Evolutionary conservation across 2,113 vertebrate genomes (phyloP).

Genomic region (Tychaedon coryphoeus): DNA sequence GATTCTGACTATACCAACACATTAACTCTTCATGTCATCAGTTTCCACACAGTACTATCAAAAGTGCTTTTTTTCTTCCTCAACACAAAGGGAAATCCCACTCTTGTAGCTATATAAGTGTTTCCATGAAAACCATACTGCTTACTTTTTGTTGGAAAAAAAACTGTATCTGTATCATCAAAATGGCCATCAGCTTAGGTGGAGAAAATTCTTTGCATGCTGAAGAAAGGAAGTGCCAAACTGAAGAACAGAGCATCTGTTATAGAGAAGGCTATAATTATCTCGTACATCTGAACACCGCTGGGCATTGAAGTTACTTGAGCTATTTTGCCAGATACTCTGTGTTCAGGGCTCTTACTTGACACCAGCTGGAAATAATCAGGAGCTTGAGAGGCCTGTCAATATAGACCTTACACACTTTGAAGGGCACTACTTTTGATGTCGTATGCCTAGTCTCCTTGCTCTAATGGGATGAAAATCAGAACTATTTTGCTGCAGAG

Average conservation of each 20-base stretch:
- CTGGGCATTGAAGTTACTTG: constrained; percentile 24
- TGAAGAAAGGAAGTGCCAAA: constrained; percentile 43
- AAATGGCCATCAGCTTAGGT: background rate
- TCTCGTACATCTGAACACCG: constrained; percentile 38
- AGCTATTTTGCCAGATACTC: constrained; percentile 15
- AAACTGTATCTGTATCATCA: background rate
- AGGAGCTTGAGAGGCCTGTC: constrained; percentile 8
- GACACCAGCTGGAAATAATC: constrained; percentile 39
- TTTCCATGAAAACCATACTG: background rate
- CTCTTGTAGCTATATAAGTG: background rate
- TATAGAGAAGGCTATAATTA: constrained; percentile 48
- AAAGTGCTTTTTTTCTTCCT: background rate
- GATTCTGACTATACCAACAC: background rate
- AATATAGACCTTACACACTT: background rate
- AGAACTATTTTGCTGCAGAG: background rate
- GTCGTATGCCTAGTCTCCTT: background rate
- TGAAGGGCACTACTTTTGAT: background rate
- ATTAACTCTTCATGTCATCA: background rate
- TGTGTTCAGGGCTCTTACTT: background rate
- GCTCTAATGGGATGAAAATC: background rate
- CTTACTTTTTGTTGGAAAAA: background rate
- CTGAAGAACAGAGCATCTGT: constrained; percentile 42
- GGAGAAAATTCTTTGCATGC: constrained; percentile 13
- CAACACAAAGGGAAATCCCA: background rate
- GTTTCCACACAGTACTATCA: background rate